A percentile compares a stretch with the other conserved stretches of the same genome.
phyloP scores from a whole-genome alignment of 2,888 invertebrate genomes.

The Silvanus unidentatus region DNA sequence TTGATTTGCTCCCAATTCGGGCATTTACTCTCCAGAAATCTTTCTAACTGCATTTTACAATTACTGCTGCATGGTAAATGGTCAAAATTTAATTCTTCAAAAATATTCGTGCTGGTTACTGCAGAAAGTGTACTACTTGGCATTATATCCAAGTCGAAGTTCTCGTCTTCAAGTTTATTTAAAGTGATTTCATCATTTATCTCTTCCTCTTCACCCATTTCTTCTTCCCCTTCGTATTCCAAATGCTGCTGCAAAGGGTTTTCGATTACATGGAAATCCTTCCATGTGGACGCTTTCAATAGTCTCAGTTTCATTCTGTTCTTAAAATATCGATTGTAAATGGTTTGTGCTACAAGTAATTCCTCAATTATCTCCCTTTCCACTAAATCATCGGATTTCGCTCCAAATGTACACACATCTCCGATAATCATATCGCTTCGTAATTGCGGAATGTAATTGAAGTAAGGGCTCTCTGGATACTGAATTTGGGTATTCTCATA shows the following conservation, averaged over 20 bases:
- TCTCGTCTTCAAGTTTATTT: too few relatives aligned
- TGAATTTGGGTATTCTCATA: conserved; percentile 35
- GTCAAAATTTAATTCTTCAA: conserved; percentile 12
- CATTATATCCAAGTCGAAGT: too few relatives aligned
- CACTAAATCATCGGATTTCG: conserved; percentile 13
- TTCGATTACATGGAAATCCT: not conserved
- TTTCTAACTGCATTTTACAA: conserved; percentile 12
- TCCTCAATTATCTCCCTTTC: conserved; percentile 18
- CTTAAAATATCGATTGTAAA: conserved; percentile 22
- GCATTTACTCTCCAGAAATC: conserved; percentile 14
- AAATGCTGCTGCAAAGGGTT: too few relatives aligned
- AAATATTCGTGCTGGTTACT: too few relatives aligned
- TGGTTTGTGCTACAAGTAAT: conserved; percentile 23
- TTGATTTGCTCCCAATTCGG: conserved; percentile 11
- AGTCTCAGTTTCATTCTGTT: conserved; percentile 14
- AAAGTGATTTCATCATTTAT: conserved; percentile 4
- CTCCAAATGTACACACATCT: conserved; percentile 10
- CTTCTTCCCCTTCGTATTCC: too few relatives aligned
- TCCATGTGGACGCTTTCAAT: conserved; percentile 10
- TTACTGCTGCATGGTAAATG: conserved; percentile 4
- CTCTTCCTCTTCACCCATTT: not conserved
- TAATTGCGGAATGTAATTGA: conserved; percentile 28
- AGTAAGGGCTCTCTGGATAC: conserved; percentile 38
- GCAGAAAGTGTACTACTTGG: too few relatives aligned
- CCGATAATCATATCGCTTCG: conserved; percentile 12